Percentiles rank a stretch among this genome's conserved stretches.
These are phyloP conservation scores for Conger conger DNA, from an alignment of 2,113 vertebrate genomes.

Conservation along the genomic window DNA sequence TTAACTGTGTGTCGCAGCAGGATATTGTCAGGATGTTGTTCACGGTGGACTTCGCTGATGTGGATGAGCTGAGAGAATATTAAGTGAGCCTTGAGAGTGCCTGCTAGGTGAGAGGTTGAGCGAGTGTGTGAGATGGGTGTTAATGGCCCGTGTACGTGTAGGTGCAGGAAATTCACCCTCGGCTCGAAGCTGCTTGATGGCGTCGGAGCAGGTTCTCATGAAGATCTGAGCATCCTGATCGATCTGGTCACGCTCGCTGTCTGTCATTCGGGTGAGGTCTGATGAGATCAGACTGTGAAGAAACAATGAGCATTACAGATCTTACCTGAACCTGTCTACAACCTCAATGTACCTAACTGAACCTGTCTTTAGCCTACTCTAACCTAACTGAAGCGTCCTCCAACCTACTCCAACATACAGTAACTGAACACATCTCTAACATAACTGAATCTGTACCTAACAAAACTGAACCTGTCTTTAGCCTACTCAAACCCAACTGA, in stretches of 20 bases:
- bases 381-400: too few relatives aligned
- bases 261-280: conserved; percentile 88
- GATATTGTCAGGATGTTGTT: too few relatives aligned
- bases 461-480: too few relatives aligned
- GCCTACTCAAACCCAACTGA: too few relatives aligned
- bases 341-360: not conserved
- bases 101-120: not conserved
- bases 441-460: too few relatives aligned
- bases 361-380: too few relatives aligned
- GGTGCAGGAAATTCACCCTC: conserved; percentile 70
- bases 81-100: conserved; percentile 10
- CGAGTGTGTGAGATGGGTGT: not conserved
- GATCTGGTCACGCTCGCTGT: conserved; percentile 92
- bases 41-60: too few relatives aligned
- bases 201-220: conserved; percentile 91
- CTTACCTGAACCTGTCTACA: not conserved
- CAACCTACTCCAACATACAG: too few relatives aligned
- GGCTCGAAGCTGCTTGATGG: conserved; percentile 84
- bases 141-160: not conserved
- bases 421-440: too few relatives aligned
- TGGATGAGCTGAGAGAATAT: too few relatives aligned
- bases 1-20: not conserved
- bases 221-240: conserved; percentile 97
- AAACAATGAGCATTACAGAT: not conserved
- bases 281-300: conserved; percentile 79